Conservation (phyloP, 2,888 invertebrate genomes). For the Danaus chrysippus region DNA sequence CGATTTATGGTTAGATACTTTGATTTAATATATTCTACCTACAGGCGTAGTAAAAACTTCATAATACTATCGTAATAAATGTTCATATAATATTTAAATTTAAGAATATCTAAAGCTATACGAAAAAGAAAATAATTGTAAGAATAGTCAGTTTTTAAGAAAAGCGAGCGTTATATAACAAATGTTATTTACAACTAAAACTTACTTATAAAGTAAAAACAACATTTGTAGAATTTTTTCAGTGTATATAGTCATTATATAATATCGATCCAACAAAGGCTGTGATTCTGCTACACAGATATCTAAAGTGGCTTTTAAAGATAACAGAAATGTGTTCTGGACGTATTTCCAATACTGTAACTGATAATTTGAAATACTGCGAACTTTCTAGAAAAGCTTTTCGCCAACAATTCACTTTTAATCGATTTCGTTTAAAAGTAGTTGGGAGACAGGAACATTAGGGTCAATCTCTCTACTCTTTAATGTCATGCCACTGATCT, state of each 20-base stretch:
- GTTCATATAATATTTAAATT: no score
- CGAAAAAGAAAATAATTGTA: no score
- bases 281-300: conserved; percentile 35
- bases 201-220: neutral
- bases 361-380: conserved; percentile 36
- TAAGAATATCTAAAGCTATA: no score
- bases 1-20: neutral
- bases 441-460: neutral
- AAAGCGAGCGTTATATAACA: no score
- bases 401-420: conserved; percentile 18
- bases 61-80: no score
- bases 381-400: conserved; percentile 31
- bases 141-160: no score
- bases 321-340: conserved; percentile 41
- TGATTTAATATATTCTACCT: neutral
- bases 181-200: no score
- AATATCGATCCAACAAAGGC: conserved; percentile 2
- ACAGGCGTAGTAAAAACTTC: no score
- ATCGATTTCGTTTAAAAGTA: neutral
- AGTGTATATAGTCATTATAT: neutral
- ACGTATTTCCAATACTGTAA: conserved; percentile 48
- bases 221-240: neutral
- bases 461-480: neutral
- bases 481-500: neutral
- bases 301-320: conserved; percentile 65